phyloP scores from a whole-genome alignment of 2,797 vertebrate species.

The Chaetodon trifasciatus region DNA sequence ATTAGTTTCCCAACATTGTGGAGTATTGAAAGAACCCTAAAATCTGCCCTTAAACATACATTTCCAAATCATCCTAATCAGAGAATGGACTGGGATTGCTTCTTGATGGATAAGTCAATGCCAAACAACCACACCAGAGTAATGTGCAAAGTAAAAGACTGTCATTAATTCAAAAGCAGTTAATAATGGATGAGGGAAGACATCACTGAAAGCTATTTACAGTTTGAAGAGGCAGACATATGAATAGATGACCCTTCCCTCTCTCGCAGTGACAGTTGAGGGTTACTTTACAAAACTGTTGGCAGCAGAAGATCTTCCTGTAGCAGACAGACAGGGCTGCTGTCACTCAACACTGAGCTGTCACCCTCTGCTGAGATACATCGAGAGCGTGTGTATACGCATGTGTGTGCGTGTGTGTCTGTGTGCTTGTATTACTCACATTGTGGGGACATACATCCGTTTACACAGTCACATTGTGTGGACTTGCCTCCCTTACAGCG shows the following conservation, averaged over 20 bases:
- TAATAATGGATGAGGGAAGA: conserved; percentile 81
- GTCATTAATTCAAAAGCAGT: conserved; percentile 79
- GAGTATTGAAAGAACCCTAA: background rate
- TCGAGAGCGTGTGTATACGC: conserved; percentile 28
- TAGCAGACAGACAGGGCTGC: conserved; percentile 80
- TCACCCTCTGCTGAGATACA: conserved; percentile 72
- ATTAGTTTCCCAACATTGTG: background rate
- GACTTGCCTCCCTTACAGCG: no score
- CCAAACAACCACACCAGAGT: conserved; percentile 55
- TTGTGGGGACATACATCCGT: no score
- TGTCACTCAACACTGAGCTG: conserved; percentile 80
- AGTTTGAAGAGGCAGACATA: conserved; percentile 78
- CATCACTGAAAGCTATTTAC: conserved; percentile 80
- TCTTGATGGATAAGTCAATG: conserved; percentile 49
- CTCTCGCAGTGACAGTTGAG: conserved; percentile 80
- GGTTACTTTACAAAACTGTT: conserved; percentile 82
- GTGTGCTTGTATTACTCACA: conserved; percentile 16
- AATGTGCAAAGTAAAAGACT: conserved; percentile 71
- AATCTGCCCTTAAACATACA: background rate
- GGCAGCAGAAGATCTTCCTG: conserved; percentile 83
- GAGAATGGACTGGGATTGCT: conserved; percentile 21
- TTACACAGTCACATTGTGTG: no score
- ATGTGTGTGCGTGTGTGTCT: conserved; percentile 66
- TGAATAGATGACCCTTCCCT: conserved; percentile 81
- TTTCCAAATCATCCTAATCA: conserved; percentile 37